Conservation (phyloP, 1,140 invertebrate genomes). For the Saccostrea echinata region DNA sequence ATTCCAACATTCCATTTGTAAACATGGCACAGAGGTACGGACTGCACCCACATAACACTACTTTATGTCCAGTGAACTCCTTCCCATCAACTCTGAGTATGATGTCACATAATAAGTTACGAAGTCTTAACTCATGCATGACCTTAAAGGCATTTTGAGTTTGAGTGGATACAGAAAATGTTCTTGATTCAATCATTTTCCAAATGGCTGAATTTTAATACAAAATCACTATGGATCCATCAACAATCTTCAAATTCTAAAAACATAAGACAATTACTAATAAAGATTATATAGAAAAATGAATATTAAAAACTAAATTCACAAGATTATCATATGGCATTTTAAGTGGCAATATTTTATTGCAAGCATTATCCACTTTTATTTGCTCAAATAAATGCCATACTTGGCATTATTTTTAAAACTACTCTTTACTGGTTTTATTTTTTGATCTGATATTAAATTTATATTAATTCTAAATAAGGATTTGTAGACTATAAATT, state of each 20-base stretch:
- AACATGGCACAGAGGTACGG: conserved; percentile 78
- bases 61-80: conserved; percentile 79
- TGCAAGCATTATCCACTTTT: too few relatives aligned
- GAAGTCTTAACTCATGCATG: conserved; percentile 86
- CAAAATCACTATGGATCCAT: background rate
- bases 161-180: conserved; percentile 71
- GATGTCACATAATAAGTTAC: conserved; percentile 89
- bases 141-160: conserved; percentile 72
- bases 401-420: too few relatives aligned
- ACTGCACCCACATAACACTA: conserved; percentile 77
- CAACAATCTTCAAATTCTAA: background rate
- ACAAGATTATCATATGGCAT: too few relatives aligned
- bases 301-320: too few relatives aligned
- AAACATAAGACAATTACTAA: background rate
- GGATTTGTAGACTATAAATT: too few relatives aligned
- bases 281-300: too few relatives aligned
- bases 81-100: conserved; percentile 88
- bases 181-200: conserved; percentile 75
- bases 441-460: too few relatives aligned
- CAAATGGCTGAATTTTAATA: background rate
- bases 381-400: too few relatives aligned
- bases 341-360: too few relatives aligned
- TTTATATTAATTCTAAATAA: too few relatives aligned
- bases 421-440: too few relatives aligned
- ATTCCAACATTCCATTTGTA: conserved; percentile 78